Evolutionary conservation across 2,113 vertebrate genomes (phyloP).

Genomic region (Ameiurus melas): DNA sequence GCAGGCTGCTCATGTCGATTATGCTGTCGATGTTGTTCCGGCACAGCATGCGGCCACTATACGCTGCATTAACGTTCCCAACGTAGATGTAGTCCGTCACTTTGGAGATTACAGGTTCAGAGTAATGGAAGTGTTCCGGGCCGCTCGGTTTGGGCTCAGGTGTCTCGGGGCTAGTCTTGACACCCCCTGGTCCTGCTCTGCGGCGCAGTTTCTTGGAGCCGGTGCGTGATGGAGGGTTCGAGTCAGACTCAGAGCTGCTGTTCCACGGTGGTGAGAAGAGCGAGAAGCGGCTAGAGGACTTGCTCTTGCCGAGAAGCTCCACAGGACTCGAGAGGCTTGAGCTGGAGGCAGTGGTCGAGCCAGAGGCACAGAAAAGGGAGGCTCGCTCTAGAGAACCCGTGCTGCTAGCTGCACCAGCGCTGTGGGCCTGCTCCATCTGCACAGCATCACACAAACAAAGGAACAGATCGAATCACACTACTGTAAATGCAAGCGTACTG

Average conservation of each 20-base stretch:
- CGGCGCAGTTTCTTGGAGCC: slow-evolving; percentile 73
- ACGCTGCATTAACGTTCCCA: slow-evolving; percentile 74
- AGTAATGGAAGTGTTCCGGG: slow-evolving; percentile 68
- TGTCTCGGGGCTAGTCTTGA: slow-evolving; percentile 46
- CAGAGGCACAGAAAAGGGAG: slow-evolving; percentile 72
- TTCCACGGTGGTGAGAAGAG: slow-evolving; percentile 70
- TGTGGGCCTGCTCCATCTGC: slow-evolving; percentile 79
- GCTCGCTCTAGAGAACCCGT: slow-evolving; percentile 69
- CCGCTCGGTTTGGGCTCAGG: slow-evolving; percentile 50
- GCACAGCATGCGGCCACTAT: slow-evolving; percentile 71
- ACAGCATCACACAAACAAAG: slow-evolving; percentile 12
- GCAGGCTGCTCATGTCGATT: slow-evolving; percentile 75
- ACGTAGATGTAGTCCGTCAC: slow-evolving; percentile 78
- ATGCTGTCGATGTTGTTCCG: slow-evolving; percentile 77
- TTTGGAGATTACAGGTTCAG: slow-evolving; percentile 71
- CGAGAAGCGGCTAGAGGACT: slow-evolving; percentile 73
- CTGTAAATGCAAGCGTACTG: background rate
- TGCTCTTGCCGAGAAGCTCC: slow-evolving; percentile 68
- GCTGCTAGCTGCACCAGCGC: slow-evolving; percentile 69
- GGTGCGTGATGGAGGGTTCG: slow-evolving; percentile 67
- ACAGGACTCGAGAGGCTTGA: slow-evolving; percentile 65
- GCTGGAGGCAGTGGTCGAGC: slow-evolving; percentile 55
- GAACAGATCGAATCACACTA: background rate
- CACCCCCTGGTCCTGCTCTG: slow-evolving; percentile 60
- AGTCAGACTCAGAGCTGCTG: slow-evolving; percentile 74